These are phyloP conservation scores for Oryctolagus cuniculus DNA, from an alignment of 2,113 vertebrate genomes.

Conservation along the genomic window DNA sequence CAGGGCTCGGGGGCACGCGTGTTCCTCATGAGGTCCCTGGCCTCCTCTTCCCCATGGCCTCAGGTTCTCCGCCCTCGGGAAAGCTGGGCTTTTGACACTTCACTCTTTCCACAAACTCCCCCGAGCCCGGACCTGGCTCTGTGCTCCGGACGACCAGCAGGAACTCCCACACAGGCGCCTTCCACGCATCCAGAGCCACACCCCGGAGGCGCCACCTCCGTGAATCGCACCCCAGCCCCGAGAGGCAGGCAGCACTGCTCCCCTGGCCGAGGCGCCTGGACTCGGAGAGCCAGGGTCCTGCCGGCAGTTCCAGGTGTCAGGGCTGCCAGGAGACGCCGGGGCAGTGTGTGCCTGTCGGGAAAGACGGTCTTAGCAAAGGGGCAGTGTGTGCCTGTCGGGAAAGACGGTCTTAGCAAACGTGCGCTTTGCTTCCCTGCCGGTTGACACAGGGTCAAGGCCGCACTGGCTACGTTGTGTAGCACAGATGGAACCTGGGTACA, in stretches of 20 bases:
- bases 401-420: not conserved
- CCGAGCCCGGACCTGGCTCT: not conserved
- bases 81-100: not conserved
- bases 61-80: not conserved
- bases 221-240: rapidly evolving
- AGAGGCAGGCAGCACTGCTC: rapidly evolving
- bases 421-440: not conserved
- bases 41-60: not conserved
- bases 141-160: not conserved
- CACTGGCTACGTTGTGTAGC: rapidly evolving
- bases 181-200: rapidly evolving
- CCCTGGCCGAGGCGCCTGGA: no score
- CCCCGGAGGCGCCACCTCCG: rapidly evolving
- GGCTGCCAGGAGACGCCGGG: not conserved
- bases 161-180: rapidly evolving
- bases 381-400: not conserved
- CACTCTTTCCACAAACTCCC: not conserved
- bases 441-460: not conserved
- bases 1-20: not conserved
- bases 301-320: rapidly evolving
- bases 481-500: not conserved
- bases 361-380: not conserved
- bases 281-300: not conserved
- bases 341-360: not conserved
- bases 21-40: not conserved